A percentile compares a stretch with the other conserved stretches of the same genome.
phyloP scores from a whole-genome alignment of 2,888 invertebrate genomes.

The Himalopsyche tibetana region DNA sequence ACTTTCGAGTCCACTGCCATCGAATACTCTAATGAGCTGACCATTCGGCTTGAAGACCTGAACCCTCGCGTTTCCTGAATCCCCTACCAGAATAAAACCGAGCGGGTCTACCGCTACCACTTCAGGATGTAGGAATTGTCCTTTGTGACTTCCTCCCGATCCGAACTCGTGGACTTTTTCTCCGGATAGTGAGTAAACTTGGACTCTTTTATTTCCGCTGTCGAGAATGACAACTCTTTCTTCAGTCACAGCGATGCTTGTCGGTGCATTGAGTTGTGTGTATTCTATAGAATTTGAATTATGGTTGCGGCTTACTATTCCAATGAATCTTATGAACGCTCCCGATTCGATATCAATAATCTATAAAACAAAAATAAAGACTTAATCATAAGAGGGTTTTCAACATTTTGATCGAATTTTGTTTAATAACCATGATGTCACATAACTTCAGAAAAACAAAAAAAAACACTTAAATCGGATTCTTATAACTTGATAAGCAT shows the following conservation, averaged over 20 bases:
- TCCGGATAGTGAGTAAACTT: slow-evolving; percentile 77
- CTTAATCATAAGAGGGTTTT: neutral
- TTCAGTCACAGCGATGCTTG: slow-evolving; percentile 80
- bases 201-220: slow-evolving; percentile 84
- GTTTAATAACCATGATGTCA: too few relatives aligned
- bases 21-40: slow-evolving; percentile 81
- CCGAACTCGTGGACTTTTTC: slow-evolving; percentile 81
- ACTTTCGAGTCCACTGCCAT: slow-evolving; percentile 74
- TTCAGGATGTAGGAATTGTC: slow-evolving; percentile 85
- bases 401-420: neutral
- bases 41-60: slow-evolving; percentile 86
- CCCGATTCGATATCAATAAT: slow-evolving; percentile 78
- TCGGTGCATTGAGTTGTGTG: slow-evolving; percentile 83
- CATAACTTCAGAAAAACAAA: too few relatives aligned
- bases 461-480: too few relatives aligned
- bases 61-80: slow-evolving; percentile 85
- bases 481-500: too few relatives aligned
- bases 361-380: slow-evolving; percentile 68
- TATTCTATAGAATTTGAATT: slow-evolving; percentile 70
- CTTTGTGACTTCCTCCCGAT: slow-evolving; percentile 80
- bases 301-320: slow-evolving; percentile 72
- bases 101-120: slow-evolving; percentile 83
- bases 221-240: slow-evolving; percentile 80
- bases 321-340: slow-evolving; percentile 79
- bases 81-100: slow-evolving; percentile 87